Percentiles rank a stretch among this genome's conserved stretches.
phyloP scores from a whole-genome alignment of 2,888 invertebrate genomes.

The Ceriagrion tenellum region DNA sequence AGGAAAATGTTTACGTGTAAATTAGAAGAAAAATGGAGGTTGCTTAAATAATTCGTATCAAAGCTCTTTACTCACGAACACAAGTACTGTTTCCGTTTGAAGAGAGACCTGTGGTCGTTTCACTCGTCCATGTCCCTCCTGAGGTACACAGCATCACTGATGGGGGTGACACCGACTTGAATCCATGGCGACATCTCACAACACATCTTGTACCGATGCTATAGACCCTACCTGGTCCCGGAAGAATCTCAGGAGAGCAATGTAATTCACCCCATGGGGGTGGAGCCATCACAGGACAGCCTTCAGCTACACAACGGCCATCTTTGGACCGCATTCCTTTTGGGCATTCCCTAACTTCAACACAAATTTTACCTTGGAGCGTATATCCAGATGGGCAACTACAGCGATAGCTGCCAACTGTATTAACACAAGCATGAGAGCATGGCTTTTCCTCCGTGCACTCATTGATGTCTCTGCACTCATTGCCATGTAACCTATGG shows the following conservation, averaged over 20 bases:
- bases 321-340: constrained; percentile 72
- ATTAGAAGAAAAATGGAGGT: no score
- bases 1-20: no score
- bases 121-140: constrained; percentile 31
- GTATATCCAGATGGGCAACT: constrained; percentile 79
- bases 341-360: constrained; percentile 74
- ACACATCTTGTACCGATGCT: neutral
- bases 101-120: neutral
- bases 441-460: constrained; percentile 77
- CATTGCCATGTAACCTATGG: constrained; percentile 70
- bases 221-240: neutral
- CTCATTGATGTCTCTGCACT: constrained; percentile 79
- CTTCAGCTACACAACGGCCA: constrained; percentile 71
- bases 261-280: constrained; percentile 42
- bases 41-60: no score
- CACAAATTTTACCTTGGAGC: constrained; percentile 69
- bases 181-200: constrained; percentile 45
- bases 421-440: constrained; percentile 80
- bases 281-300: constrained; percentile 11
- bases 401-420: constrained; percentile 81
- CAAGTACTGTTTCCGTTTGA: constrained; percentile 4
- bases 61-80: constrained; percentile 20
- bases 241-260: constrained; percentile 13
- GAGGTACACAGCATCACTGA: constrained; percentile 40
- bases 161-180: constrained; percentile 43